phyloP scores from a whole-genome alignment of 2,888 invertebrate species.

The Platycheirus albimanus region DNA sequence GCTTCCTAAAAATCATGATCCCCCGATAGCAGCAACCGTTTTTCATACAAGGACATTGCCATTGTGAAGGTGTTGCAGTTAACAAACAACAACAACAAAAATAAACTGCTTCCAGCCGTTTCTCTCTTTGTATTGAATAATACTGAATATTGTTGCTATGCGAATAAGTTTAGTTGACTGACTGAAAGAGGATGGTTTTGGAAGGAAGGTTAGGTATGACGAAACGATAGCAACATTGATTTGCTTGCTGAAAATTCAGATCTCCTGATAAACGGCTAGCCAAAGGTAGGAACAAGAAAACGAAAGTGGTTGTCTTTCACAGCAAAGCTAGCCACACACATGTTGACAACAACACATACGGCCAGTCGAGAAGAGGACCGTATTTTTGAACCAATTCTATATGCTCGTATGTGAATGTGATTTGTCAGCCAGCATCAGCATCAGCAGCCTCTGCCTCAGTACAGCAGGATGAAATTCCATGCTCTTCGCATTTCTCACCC shows the following conservation, averaged over 20 bases:
- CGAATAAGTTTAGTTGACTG: slow-evolving; percentile 21
- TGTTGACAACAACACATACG: slow-evolving; percentile 66
- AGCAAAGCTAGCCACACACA: slow-evolving; percentile 53
- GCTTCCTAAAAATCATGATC: slow-evolving; percentile 75
- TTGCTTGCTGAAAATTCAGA: slow-evolving; percentile 75
- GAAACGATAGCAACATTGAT: slow-evolving; percentile 5
- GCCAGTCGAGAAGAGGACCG: slow-evolving; percentile 52
- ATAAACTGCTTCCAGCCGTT: neutral
- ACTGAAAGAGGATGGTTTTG: neutral
- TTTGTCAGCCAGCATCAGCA: too few species aligned
- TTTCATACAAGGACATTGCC: slow-evolving; percentile 83
- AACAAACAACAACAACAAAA: slow-evolving; percentile 12
- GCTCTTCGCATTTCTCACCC: neutral
- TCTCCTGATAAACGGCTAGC: slow-evolving; percentile 82
- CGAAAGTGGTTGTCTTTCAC: slow-evolving; percentile 80
- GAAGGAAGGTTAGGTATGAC: neutral
- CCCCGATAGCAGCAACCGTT: slow-evolving; percentile 81
- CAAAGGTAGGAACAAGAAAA: slow-evolving; percentile 83
- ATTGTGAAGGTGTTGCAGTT: slow-evolving; percentile 58
- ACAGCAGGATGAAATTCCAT: neutral
- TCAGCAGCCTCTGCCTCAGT: too few species aligned
- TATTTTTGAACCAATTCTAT: slow-evolving; percentile 48
- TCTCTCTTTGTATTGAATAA: neutral
- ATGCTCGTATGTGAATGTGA: slow-evolving; percentile 27
- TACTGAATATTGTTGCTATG: slow-evolving; percentile 55